These are phyloP conservation scores for Muschampia plurimacula DNA, from an alignment of 2,888 invertebrate genomes.

Conservation along the genomic window DNA sequence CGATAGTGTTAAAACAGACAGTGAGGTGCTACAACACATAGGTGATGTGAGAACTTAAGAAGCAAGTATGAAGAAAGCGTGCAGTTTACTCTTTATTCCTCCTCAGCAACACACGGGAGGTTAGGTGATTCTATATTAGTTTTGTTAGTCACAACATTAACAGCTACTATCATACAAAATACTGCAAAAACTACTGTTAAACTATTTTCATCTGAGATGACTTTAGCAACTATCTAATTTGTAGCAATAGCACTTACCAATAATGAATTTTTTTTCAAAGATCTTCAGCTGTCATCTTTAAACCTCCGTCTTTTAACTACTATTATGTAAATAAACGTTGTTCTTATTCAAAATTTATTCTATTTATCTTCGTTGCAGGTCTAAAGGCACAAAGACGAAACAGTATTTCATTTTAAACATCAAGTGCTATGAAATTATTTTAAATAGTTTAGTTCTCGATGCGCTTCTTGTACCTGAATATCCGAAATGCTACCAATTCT, in stretches of 20 bases:
- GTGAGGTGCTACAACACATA: not conserved
- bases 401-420: not conserved
- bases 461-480: not conserved
- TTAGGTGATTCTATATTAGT: constrained; percentile 58
- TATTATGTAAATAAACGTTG: no score
- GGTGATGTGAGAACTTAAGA: not conserved
- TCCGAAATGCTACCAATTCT: not conserved
- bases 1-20: not conserved
- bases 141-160: constrained; percentile 61
- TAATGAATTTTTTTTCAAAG: not conserved
- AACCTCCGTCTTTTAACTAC: no score
- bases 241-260: constrained; percentile 1
- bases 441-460: no score
- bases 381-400: not conserved
- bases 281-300: not conserved
- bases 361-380: not conserved
- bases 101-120: constrained; percentile 75
- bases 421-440: no score
- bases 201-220: constrained; percentile 32
- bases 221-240: constrained; percentile 12
- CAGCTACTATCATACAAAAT: constrained; percentile 4
- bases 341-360: no score
- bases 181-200: constrained; percentile 3
- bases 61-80: constrained; percentile 39
- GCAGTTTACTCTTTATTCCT: constrained; percentile 69